Percentiles rank a stretch among this genome's conserved stretches.
Evolutionary conservation across 1,140 invertebrate species (phyloP).

Genomic region (Achatina immaculata): DNA sequence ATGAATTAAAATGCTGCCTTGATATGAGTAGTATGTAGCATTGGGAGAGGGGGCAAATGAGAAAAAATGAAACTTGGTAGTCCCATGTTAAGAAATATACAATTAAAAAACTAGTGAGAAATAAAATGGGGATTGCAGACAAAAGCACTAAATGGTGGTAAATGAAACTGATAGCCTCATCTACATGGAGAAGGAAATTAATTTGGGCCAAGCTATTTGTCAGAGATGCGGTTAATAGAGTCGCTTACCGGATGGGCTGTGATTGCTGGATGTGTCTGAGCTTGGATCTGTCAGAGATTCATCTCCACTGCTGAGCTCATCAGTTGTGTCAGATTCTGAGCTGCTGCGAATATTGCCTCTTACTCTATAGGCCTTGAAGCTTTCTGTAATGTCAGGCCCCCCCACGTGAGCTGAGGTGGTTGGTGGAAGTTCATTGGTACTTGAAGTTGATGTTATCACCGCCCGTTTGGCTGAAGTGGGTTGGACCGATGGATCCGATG

Average conservation of each 20-base stretch:
- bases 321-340: conserved; percentile 64
- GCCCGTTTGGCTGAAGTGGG: conserved; percentile 51
- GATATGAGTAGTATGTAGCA: neutral
- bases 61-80: neutral
- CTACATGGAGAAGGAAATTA: neutral
- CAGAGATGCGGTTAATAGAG: neutral
- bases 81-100: neutral
- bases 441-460: neutral
- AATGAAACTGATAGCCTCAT: neutral
- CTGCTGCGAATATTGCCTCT: conserved; percentile 58
- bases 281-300: conserved; percentile 60
- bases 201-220: neutral
- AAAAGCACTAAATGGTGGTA: conserved; percentile 1
- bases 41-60: neutral
- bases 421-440: conserved; percentile 38
- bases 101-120: neutral
- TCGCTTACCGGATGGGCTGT: conserved; percentile 60
- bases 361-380: conserved; percentile 61
- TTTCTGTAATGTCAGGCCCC: conserved; percentile 59
- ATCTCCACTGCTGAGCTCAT: conserved; percentile 63
- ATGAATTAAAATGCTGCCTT: conserved; percentile 7
- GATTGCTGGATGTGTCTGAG: conserved; percentile 56
- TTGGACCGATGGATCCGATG: neutral
- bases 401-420: conserved; percentile 37
- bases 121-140: neutral